Evolutionary conservation across 2,888 invertebrate species (phyloP), one percentile per base, ranked within the genome.

Genomic region (Lasius fuliginosus): DNA sequence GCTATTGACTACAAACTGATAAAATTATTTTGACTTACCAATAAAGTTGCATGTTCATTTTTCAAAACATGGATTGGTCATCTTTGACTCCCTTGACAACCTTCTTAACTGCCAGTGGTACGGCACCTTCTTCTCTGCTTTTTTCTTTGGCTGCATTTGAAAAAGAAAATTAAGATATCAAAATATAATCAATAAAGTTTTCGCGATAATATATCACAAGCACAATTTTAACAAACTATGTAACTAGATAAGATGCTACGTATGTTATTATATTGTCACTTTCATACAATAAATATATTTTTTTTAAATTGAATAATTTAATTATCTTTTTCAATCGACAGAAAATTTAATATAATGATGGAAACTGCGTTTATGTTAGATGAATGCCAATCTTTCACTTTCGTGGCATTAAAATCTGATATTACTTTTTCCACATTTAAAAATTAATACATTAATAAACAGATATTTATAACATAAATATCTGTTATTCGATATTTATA

Each of bases 41-140:
- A 99, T 99, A 95, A 99, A 99, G 95, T 99, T 99, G 94, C 99
- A 98, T 36, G 98, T 97, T 92, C 99, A 97, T 96, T 99, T 99
- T 95, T 99, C 99, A 95, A 99, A 99, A 83, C 99, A 97, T 88
- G 99, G 99, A 95, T 99, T 99, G 1, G 98, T 98, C 89, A 98
- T 99, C 95, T 99, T 99, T 58, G 97, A 97, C 93, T 98, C 98
- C n/a, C n/a, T n/a, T n/a, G n/a, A n/a, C n/a, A 89, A 97, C 97
- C 95, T 98, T 98, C 95, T 99, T 99, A 27, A 98, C 98, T 92
- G 98, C 98, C 95, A 99, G 96, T 89, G 99, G 98, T 76, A 99
- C 98, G 92, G 99, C 99, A 99, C 98, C 96, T 99, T 99, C 96
- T 99, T 99, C 88, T 98, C 98, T 85, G 97, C 97, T 96, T 98